Evolutionary conservation across 2,113 vertebrate species (phyloP), one percentile per base, ranked within the genome.

Genomic region (Turnix velox): DNA sequence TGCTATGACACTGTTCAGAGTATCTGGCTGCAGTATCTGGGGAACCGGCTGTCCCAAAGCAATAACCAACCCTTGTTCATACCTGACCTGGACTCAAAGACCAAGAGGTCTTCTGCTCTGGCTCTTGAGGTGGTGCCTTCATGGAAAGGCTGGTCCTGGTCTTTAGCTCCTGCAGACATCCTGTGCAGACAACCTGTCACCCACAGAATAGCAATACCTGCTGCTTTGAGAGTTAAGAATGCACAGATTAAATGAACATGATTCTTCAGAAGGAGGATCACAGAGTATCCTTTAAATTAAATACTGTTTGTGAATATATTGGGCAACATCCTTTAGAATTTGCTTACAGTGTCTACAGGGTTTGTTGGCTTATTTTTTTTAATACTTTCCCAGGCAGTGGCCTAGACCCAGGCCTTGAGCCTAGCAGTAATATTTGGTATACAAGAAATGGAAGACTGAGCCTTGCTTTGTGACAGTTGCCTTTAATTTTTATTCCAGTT

Each of bases 401-500:
- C 31, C 16, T 62, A 58, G 45, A 42, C 11, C 42, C 7, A 13
- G 39, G 14, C 84, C 39, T 87, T 69, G 43, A 90, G 84, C 18
- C 7, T 37, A 86, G 3, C 5, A n/a, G 33, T 35, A 28, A 8
- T 61, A 73, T 31, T 62, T 43, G 31, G 18, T 25, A 11, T 66
- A 24, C 46, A 84, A 88, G 55, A 84, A 79, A 72, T 14, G 6
- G 51, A 84, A 90, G 33, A 57, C 0, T 27, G 23, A 77, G 37
- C 7, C 31, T 88, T 74, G 30, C 14, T 90, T 74, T 78, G 19
- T 68, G 92, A 63, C 7, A 59, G 13, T 43, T 31, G 27, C 48
- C 16, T 87, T 84, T 27, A n/a, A 57, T 77, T 88, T 95, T 86
- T 63, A 93, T 62, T 87, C 58, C 27, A 14, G 7, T 49, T 81